Evolutionary conservation across 2,113 vertebrate genomes (phyloP).

Genomic region (Cololabis saira): DNA sequence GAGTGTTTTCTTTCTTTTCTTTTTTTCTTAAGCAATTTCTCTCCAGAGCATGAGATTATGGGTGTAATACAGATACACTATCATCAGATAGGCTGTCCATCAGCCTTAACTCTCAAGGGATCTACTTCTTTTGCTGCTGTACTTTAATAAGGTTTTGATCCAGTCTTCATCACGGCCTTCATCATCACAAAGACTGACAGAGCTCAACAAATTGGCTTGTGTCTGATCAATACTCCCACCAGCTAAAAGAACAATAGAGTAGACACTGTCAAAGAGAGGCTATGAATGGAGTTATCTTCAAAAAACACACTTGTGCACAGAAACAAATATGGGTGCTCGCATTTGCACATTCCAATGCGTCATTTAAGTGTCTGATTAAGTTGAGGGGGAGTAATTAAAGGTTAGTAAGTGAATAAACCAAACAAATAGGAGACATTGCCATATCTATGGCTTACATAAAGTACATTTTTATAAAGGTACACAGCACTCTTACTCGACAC

Average conservation of each 20-base stretch:
- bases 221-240: slow-evolving; percentile 20
- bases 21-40: background rate
- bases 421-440: too few relatives aligned
- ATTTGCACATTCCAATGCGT: background rate
- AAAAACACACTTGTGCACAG: background rate
- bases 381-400: background rate
- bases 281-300: background rate
- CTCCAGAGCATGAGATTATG: background rate
- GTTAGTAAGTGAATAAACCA: too few relatives aligned
- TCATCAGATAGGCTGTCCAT: slow-evolving; percentile 43
- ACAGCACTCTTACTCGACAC: background rate
- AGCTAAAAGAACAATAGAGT: background rate
- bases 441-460: too few relatives aligned
- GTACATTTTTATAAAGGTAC: too few relatives aligned
- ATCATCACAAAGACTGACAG: slow-evolving; percentile 40
- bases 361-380: background rate
- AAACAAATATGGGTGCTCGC: background rate
- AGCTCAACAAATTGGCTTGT: slow-evolving; percentile 21
- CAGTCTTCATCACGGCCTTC: slow-evolving; percentile 9
- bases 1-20: too few relatives aligned
- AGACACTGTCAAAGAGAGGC: fast-evolving
- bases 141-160: slow-evolving; percentile 19
- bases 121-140: slow-evolving; percentile 6
- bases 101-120: slow-evolving; percentile 15
- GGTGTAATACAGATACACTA: slow-evolving; percentile 8